These are phyloP conservation scores for Amazona vittata DNA, from an alignment of 2,113 vertebrate genomes.

Conservation along the genomic window DNA sequence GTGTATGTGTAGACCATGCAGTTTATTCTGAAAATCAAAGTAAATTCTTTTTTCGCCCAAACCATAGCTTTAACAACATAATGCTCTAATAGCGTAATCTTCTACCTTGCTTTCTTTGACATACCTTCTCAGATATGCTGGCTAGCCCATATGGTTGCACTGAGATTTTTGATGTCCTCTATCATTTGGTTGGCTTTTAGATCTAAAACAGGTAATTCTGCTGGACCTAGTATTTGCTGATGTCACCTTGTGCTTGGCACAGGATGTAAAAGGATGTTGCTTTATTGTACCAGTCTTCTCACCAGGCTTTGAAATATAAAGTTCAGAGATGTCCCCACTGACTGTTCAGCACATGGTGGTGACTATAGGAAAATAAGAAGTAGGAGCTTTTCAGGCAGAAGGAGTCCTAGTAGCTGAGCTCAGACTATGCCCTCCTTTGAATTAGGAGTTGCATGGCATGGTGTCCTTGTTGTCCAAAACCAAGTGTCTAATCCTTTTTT, in stretches of 20 bases:
- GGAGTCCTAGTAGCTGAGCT: slow-evolving; percentile 25
- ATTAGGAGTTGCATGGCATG: not conserved
- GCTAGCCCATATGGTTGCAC: slow-evolving; percentile 2
- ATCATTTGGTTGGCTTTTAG: slow-evolving; percentile 37
- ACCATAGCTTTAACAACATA: not conserved
- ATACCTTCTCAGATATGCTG: slow-evolving; percentile 16
- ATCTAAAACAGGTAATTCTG: slow-evolving; percentile 46
- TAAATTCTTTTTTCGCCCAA: not conserved
- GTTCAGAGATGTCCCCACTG: slow-evolving; percentile 49
- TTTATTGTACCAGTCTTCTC: slow-evolving; percentile 53
- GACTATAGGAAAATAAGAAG: slow-evolving; percentile 60
- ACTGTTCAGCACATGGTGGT: slow-evolving; percentile 25
- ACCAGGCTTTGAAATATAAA: slow-evolving; percentile 64
- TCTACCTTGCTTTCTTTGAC: slow-evolving; percentile 41
- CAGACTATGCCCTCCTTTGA: slow-evolving; percentile 27
- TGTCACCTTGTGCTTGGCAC: slow-evolving; percentile 42
- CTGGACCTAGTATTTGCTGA: slow-evolving; percentile 38
- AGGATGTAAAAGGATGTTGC: slow-evolving; percentile 16
- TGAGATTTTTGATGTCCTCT: slow-evolving; percentile 31
- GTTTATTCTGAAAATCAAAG: slow-evolving; percentile 7
- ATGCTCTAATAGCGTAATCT: not conserved
- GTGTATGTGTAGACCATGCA: not conserved
- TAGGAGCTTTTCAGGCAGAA: slow-evolving; percentile 50
- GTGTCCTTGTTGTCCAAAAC: not conserved
- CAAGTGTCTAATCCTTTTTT: not conserved